Evolutionary conservation across 2,888 invertebrate genomes (phyloP).

Genomic region (Scaptomyza parva): DNA sequence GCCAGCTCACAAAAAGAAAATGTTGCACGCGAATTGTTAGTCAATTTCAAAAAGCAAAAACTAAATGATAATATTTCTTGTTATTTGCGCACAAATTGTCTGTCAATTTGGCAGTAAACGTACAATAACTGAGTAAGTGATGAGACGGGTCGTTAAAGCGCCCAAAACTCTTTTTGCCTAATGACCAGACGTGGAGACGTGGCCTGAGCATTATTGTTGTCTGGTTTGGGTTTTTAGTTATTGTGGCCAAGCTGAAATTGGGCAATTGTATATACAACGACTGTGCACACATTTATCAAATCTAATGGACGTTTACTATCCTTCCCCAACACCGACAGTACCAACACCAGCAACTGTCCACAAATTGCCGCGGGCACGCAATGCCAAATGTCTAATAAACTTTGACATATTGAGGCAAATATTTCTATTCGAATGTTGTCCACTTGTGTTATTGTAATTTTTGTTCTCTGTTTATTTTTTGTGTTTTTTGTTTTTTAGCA

Average conservation of each 20-base stretch:
- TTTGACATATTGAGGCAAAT: slow-evolving; percentile 79
- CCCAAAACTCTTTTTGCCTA: slow-evolving; percentile 43
- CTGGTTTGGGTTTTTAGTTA: slow-evolving; percentile 15
- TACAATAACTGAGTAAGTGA: slow-evolving; percentile 72
- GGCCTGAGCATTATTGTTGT: slow-evolving; percentile 15
- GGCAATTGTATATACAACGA: slow-evolving; percentile 61
- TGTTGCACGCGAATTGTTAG: slow-evolving; percentile 36
- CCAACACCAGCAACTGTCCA: slow-evolving; percentile 61
- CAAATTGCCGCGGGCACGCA: slow-evolving; percentile 78
- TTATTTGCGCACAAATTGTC: slow-evolving; percentile 52
- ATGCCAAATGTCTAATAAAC: slow-evolving; percentile 79
- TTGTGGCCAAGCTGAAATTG: slow-evolving; percentile 34
- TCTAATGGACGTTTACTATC: slow-evolving; percentile 74
- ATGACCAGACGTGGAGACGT: slow-evolving; percentile 42
- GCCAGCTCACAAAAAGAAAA: slow-evolving; percentile 21
- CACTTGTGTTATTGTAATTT: slow-evolving; percentile 47
- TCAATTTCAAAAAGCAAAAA: slow-evolving; percentile 33
- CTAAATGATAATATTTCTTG: slow-evolving; percentile 58
- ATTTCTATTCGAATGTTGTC: slow-evolving; percentile 59
- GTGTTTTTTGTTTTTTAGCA: too few relatives aligned
- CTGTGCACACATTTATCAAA: slow-evolving; percentile 72
- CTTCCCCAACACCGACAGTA: slow-evolving; percentile 27
- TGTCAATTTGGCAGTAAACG: slow-evolving; percentile 74
- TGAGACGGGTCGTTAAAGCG: slow-evolving; percentile 60
- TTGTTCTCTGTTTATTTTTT: too few relatives aligned